Conservation (phyloP, 2,797 vertebrate species). For the Merluccius polli region DNA sequence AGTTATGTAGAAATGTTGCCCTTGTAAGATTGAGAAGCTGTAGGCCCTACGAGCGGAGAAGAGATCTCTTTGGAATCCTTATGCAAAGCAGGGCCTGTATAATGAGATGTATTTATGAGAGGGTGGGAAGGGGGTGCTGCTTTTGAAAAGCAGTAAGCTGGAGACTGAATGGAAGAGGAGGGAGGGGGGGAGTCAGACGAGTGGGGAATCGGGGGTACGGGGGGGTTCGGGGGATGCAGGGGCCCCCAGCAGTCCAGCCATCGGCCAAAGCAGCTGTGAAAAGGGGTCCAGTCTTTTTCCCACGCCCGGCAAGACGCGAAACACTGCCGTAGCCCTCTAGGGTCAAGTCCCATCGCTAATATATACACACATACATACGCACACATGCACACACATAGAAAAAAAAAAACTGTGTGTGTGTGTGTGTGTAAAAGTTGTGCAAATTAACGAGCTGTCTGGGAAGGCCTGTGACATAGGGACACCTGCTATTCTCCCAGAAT, state of each 20-base stretch:
- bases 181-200: constrained; percentile 43
- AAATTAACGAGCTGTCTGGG: constrained; percentile 78
- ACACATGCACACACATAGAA: constrained; percentile 40
- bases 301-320: constrained; percentile 85
- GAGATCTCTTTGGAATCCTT: constrained; percentile 76
- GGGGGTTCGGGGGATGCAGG: constrained; percentile 56
- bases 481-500: constrained; percentile 69
- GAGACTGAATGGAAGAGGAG: constrained; percentile 69
- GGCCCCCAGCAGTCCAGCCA: constrained; percentile 80
- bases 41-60: constrained; percentile 63
- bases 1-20: constrained; percentile 64
- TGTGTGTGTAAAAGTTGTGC: constrained; percentile 65
- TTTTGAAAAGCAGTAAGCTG: constrained; percentile 74
- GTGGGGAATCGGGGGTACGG: constrained; percentile 45
- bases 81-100: constrained; percentile 80
- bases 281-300: constrained; percentile 88
- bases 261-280: constrained; percentile 86
- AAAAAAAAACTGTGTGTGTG: constrained; percentile 36
- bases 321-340: constrained; percentile 76
- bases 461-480: constrained; percentile 61
- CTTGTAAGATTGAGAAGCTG: constrained; percentile 64
- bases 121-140: constrained; percentile 59
- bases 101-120: constrained; percentile 89
- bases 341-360: constrained; percentile 86
- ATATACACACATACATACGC: constrained; percentile 74